Evolutionary conservation across 2,888 invertebrate species (phyloP), one percentile per base, ranked within the genome.

Genomic region (Brachyopa scutellaris): DNA sequence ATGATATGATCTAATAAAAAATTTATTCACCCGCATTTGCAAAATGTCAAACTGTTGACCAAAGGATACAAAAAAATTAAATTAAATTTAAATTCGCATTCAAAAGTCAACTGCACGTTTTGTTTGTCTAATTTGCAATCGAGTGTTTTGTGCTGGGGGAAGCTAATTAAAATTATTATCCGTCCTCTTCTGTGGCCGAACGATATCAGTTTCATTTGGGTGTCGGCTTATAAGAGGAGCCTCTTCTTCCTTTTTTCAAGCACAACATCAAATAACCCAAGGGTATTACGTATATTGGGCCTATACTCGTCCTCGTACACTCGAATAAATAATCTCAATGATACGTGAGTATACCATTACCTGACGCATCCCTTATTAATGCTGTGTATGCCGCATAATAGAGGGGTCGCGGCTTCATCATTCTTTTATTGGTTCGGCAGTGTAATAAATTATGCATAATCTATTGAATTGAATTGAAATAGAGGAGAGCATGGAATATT

Each of bases 381-480:
- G 9, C 29, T 17, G 11, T 3, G n/a, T n/a, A n/a, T n/a, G n/a
- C 11, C 8, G 21, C 21, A 4, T 6, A 13, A 7, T 5, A 17
- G 29, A 2, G 1, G 31, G 13, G 21, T 5, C 19, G 33, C 26
- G 29, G 33, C 55, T 19, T 47, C 57, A 74, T 64, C 55, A 55
- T 57, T 74, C 21, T 74, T 66, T 72, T 72, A 74, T 74, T 74
- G 57, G n/a, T n/a, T n/a, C n/a, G n/a, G 47, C 66, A 49, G 11
- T 55, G 15, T 47, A 57, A 64, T 74, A 64, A 62, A 74, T 74
- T 74, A 74, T 74, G 73, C 66, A 74, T 74, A 74, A 74, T 74
- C 62, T 49, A 74, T 66, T 31, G 49, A 74, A 74, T 66, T 66
- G 57, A 74, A 74, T 74, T 74, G 73, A 45, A 74, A 66, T 57